Base-by-base conservation (phyloP, 2,888 invertebrate genomes). In the Spilarctia lutea region DNA sequence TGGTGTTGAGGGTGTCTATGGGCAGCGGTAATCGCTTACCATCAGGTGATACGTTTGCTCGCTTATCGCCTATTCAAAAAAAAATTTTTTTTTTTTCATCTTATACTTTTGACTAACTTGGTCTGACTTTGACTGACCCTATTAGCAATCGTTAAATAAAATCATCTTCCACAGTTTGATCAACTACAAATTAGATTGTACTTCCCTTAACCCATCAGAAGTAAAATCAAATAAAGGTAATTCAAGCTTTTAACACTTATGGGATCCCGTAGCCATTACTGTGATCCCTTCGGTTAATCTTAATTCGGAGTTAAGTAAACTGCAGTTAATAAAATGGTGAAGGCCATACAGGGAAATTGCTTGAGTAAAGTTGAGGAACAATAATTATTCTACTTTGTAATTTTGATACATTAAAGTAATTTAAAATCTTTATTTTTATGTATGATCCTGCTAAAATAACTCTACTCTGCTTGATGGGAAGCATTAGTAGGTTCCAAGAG, bases 221-320 rank as follows among this genome's bases (percentile, higher is more conserved):
- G 66, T 66, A 75, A 48, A 76, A 73, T 73, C 77, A 75, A 73
- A 69, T 73, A 74, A 77, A 75, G 73, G 66, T 70, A 75, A 70
- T 73, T 73, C 48, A 35, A 77, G 72, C 69, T 77, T 68, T 77
- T 72, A 75, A 63, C 75, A 68, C 63, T 35, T 73, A 73, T 74
- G 71, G 52, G 75, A 75, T 72, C 63, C 24, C n/a, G 67, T 77
- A 75, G 75, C 73, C 39, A 67, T 77, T 77, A 69, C 30, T n/a
- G 24, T 52, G 60, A 27, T 39, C 68, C 71, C 67, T 75, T 11
- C 65, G 27, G 71, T 77, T 79, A n/a, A 76, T 83, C 72, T 71
- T 76, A 75, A 83, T 77, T 71, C 69, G 35, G 69, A 76, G 68
- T 83, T 72, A 69, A 77, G 71, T 77, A 74, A 81, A 75, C 74